Evolutionary conservation across 1,140 invertebrate genomes (phyloP), one percentile per base, ranked within the genome.

Genomic region (Anoplophora glabripennis): DNA sequence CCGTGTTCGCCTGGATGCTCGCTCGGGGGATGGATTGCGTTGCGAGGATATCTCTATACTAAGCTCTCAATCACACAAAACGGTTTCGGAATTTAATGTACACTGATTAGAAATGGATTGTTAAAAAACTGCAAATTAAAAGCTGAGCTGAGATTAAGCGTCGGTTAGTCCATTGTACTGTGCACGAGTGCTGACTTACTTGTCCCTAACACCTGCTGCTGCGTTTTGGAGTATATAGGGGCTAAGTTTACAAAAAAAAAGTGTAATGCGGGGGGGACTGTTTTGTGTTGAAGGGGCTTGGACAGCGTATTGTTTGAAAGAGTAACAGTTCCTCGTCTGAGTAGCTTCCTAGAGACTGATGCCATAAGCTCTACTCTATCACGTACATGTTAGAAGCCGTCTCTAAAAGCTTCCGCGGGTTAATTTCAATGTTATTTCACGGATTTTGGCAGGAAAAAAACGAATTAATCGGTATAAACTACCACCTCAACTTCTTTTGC

Each of bases 61-160:
- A 70, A 71, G 69, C 69, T 67, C 64, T 46, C 70, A 69, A 64
- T 68, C 68, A 69, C 72, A 74, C 71, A 71, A 67, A 72, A 72
- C 60, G 59, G 63, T 44, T 65, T 61, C 57, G 51, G 52, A 61
- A 63, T 64, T 61, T 65, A 71, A 68, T 70, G 61, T 73, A 73
- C 69, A 73, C 59, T 63, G 59, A 72, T 71, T 73, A 72, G 69
- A 67, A 71, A 63, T 73, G 68, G 65, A 62, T 64, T 70, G 70
- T 73, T 72, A 72, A 73, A 62, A 69, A 74, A 72, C 66, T 68
- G 67, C 67, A 70, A 69, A 74, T 75, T 74, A 75, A 75, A 75
- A 75, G 74, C 74, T 75, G 74, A 75, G 74, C 74, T 74, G 56
- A 68, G 69, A 75, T 73, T 75, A 75, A 67, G 72, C 74, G 66